Evolutionary conservation across 2,797 vertebrate species (phyloP).

Genomic region (Acanthiza pusilla): DNA sequence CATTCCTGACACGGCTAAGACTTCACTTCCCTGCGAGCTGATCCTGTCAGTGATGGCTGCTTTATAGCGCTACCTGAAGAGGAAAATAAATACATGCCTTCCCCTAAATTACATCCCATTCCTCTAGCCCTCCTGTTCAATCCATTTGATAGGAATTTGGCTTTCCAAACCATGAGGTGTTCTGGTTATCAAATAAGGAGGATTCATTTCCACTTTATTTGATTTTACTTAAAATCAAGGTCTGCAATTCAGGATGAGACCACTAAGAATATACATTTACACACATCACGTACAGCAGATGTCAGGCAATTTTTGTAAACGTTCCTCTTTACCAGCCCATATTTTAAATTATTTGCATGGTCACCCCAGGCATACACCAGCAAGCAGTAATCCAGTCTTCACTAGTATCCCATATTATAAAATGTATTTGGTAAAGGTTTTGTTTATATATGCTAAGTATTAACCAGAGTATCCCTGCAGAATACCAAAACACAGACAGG

Average conservation of each 20-base stretch:
- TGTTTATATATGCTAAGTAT: background rate
- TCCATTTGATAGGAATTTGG: background rate
- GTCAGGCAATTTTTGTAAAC: background rate
- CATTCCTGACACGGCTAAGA: background rate
- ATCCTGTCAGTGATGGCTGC: background rate
- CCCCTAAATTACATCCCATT: background rate
- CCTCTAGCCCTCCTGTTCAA: background rate
- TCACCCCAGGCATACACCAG: background rate
- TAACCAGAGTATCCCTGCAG: background rate
- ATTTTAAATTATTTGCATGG: constrained; percentile 28
- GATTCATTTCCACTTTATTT: background rate
- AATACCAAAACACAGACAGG: background rate
- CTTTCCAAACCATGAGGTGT: background rate
- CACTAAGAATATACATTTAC: constrained; percentile 15
- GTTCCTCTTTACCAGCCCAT: background rate
- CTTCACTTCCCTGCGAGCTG: background rate
- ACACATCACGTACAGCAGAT: background rate
- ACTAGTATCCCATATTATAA: background rate
- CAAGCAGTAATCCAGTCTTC: background rate
- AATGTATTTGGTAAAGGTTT: background rate
- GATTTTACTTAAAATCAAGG: background rate
- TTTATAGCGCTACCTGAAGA: background rate
- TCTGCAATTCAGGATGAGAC: background rate
- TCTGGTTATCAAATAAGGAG: background rate
- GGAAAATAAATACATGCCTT: background rate